Evolutionary conservation across 2,113 vertebrate species (phyloP).

Genomic region (Rhabdomys dilectus): DNA sequence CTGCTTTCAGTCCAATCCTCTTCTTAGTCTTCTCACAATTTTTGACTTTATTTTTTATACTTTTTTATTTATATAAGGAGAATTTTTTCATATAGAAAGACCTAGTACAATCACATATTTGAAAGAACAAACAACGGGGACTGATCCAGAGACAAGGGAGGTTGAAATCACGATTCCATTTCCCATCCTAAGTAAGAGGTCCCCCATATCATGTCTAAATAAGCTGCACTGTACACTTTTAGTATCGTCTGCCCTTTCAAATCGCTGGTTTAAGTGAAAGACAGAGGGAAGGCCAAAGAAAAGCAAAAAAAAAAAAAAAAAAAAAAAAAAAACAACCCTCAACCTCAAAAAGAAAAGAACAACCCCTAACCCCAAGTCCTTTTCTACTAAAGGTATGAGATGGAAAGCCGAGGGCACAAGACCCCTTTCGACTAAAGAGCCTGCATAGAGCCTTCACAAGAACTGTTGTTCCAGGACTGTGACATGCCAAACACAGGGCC

Average conservation of each 20-base stretch:
- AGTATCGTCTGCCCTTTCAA: conserved; percentile 90
- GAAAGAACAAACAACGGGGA: conserved; percentile 95
- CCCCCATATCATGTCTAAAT: conserved; percentile 85
- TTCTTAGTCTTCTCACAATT: neutral
- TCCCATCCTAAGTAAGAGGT: conserved; percentile 79
- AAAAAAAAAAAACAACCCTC: neutral
- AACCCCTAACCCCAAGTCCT: conserved; percentile 36
- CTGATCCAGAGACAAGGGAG: conserved; percentile 87
- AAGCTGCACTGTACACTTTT: conserved; percentile 86
- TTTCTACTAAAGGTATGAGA: conserved; percentile 85
- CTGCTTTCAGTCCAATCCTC: neutral
- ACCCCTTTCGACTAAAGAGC: conserved; percentile 78
- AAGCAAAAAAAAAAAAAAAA: conserved; percentile 58
- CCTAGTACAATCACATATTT: conserved; percentile 97
- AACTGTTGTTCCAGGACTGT: conserved; percentile 8
- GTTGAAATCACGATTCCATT: conserved; percentile 80
- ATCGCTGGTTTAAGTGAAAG: conserved; percentile 89
- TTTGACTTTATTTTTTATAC: conserved; percentile 90
- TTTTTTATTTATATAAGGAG: conserved; percentile 95
- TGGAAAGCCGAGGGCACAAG: conserved; percentile 80
- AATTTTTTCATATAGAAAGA: conserved; percentile 95
- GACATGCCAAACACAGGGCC: conserved; percentile 69
- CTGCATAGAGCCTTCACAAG: conserved; percentile 66
- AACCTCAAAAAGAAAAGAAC: conserved; percentile 32
- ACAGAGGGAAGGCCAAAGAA: conserved; percentile 89